These are phyloP conservation scores for Antheraea assamensis DNA, from an alignment of 2,888 invertebrate species.

Conservation along the genomic window DNA sequence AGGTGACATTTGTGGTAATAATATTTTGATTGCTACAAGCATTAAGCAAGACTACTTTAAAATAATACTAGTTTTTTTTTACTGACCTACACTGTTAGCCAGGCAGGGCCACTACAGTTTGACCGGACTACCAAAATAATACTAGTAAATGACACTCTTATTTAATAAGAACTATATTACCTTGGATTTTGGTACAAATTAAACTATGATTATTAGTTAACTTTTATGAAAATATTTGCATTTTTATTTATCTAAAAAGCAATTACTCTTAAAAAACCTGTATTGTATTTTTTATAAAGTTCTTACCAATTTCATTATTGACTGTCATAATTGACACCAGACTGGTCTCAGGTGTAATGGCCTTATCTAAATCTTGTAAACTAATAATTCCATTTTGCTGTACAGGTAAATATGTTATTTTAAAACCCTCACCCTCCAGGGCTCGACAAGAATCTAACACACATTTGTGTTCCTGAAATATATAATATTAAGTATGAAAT, in stretches of 20 bases:
- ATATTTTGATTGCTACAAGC: not conserved
- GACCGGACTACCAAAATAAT: too few species aligned
- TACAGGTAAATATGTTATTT: constrained; percentile 97
- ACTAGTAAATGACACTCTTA: not conserved
- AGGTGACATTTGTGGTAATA: not conserved
- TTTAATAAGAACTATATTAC: not conserved
- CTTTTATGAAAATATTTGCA: too few species aligned
- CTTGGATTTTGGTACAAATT: too few species aligned
- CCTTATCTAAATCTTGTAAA: constrained; percentile 89
- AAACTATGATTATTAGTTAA: not conserved
- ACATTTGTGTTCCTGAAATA: constrained; percentile 97
- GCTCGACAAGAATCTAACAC: constrained; percentile 98
- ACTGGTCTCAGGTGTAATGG: constrained; percentile 94
- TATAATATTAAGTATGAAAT: not conserved
- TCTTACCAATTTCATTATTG: constrained; percentile 97
- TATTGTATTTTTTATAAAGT: not conserved
- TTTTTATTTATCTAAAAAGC: not conserved
- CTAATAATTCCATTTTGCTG: constrained; percentile 91
- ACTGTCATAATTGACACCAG: constrained; percentile 98
- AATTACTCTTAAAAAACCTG: not conserved
- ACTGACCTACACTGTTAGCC: too few species aligned
- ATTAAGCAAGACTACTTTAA: too few species aligned
- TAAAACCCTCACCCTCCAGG: constrained; percentile 96
- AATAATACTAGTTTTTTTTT: too few species aligned
- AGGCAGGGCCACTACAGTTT: too few species aligned